Base-by-base conservation (phyloP, 2,888 invertebrate genomes). In the Girardia tigrina region DNA sequence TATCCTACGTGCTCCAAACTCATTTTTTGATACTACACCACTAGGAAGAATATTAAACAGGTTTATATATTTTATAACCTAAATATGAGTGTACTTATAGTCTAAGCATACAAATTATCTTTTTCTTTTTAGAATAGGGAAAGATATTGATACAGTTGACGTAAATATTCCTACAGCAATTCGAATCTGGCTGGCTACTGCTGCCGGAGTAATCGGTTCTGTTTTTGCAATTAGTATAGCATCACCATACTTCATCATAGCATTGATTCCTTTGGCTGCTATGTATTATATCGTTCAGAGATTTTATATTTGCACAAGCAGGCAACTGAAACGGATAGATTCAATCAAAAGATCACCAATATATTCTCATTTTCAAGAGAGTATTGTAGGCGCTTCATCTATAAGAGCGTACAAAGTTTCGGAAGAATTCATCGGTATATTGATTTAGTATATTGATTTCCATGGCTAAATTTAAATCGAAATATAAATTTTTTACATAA, bases 341-440 rank as follows among this genome's bases (percentile, higher is more conserved):
- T 94, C 94, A 0, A 89, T 94, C 0, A 91, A 92, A 0, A 88
- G 94, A 76, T 95, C 95, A 36, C 97, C 95, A 0, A 92, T 97
- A 81, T 97, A 93, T 86, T 93, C 94, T 12, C 94, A 94, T 85
- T 94, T 97, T 82, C 90, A 92, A 26, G 97, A 97, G 86, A 93
- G 92, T 70, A 89, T 97, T 73, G 90, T 90, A 0, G 87, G 87
- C 28, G 84, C 85, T 6, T 80, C 82, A 1, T 90, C 90, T 0
- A 93, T 94, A 79, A 87, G 94, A 80, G 94, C 94, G 0, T 94
- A 90, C 81, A 87, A 88, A 69, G 56, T 56, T 56, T 12, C 56
- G 4, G n/a, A 16, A n/a, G 56, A 56, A 20, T 56, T 56, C 56
- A 56, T 56, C n/a, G 23, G 56, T 56, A 56, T 20, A 6, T 56